A percentile compares a stretch with the other conserved stretches of the same genome.
Conservation (phyloP, 2,888 invertebrate species). For the Rhopalosiphum nymphaeae region DNA sequence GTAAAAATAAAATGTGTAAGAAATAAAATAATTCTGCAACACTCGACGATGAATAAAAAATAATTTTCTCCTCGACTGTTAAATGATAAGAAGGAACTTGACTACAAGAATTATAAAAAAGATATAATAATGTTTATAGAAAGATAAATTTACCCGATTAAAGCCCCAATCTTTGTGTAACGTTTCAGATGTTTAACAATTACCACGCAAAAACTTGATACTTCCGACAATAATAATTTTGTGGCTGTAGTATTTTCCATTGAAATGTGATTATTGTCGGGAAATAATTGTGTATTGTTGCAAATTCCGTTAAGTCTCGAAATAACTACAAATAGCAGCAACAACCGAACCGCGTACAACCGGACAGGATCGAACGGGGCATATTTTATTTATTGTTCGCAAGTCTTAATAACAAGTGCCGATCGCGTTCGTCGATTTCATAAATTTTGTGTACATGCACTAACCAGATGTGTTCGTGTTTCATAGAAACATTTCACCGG, state of each 20-base stretch:
- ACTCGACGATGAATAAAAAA: background rate
- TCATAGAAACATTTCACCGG: background rate
- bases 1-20: background rate
- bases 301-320: background rate
- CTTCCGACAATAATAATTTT: background rate
- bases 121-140: background rate
- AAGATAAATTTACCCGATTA: background rate
- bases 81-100: background rate
- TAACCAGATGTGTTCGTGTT: background rate
- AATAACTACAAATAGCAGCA: background rate
- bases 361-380: background rate
- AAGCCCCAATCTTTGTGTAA: background rate
- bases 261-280: constrained; percentile 20
- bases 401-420: background rate
- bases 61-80: background rate
- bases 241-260: background rate
- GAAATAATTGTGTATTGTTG: constrained; percentile 5
- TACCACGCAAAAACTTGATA: background rate
- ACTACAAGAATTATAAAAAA: background rate
- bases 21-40: background rate
- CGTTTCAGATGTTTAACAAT: background rate
- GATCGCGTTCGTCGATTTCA: background rate
- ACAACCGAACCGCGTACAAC: background rate
- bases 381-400: background rate
- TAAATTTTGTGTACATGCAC: background rate